phyloP scores from a whole-genome alignment of 2,797 vertebrate species.

The Chrosomus eos region DNA sequence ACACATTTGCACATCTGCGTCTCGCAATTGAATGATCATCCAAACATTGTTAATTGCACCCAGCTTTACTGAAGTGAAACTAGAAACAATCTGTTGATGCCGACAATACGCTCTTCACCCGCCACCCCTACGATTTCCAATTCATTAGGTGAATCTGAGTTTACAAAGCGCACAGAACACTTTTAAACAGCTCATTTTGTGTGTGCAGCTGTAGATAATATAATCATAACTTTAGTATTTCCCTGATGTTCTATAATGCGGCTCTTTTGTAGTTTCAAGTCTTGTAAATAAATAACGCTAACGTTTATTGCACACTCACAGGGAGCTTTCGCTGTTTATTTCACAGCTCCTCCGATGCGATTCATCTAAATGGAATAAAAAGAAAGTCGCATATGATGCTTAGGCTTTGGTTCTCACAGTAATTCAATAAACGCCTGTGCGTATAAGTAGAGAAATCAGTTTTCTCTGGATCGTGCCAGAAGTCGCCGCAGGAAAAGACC shows the following conservation, averaged over 20 bases:
- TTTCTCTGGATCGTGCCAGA: conserved; percentile 20
- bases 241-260: conserved; percentile 11
- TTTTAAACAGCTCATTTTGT: not conserved
- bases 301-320: conserved; percentile 2
- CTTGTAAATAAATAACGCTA: conserved; percentile 38
- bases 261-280: conserved; percentile 24
- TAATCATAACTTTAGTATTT: conserved; percentile 23
- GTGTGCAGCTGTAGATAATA: not conserved
- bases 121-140: conserved; percentile 8
- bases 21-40: conserved; percentile 28
- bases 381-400: not conserved
- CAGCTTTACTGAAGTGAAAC: conserved; percentile 43
- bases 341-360: conserved; percentile 9
- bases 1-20: conserved; percentile 38
- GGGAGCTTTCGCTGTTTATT: conserved; percentile 2
- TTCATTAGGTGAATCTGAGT: conserved; percentile 26
- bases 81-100: conserved; percentile 40
- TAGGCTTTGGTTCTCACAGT: conserved; percentile 18
- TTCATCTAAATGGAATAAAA: conserved; percentile 11
- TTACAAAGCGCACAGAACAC: conserved; percentile 3
- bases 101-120: conserved; percentile 16
- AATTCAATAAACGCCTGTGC: conserved; percentile 43
- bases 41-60: conserved; percentile 48
- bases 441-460: conserved; percentile 30
- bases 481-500: conserved; percentile 19